Evolutionary conservation across 1,140 invertebrate species (phyloP).

Genomic region (Bombus impatiens): DNA sequence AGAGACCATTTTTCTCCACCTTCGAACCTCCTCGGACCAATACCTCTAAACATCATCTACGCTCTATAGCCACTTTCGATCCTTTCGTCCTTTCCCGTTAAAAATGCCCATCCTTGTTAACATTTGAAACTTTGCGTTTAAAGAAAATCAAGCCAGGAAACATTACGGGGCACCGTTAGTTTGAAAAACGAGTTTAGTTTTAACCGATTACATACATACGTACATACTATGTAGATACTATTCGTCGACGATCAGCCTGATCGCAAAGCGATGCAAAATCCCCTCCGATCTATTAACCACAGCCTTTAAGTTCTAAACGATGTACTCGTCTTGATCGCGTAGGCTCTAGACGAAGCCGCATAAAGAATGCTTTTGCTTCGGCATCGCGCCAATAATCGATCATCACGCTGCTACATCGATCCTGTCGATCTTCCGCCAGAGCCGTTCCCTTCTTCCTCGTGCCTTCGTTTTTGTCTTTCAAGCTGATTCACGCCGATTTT

Average conservation of each 20-base stretch:
- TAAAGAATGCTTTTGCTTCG: slow-evolving; percentile 15
- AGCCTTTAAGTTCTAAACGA: slow-evolving; percentile 65
- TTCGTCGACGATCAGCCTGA: not conserved
- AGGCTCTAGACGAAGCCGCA: not conserved
- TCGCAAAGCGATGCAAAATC: slow-evolving; percentile 63
- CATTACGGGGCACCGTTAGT: too few species aligned
- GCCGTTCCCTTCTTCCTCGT: not conserved
- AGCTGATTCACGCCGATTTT: slow-evolving; percentile 28
- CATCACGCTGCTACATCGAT: slow-evolving; percentile 67
- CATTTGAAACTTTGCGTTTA: accelerated
- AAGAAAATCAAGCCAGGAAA: too few species aligned
- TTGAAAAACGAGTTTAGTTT: too few species aligned
- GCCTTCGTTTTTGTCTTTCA: slow-evolving; percentile 10
- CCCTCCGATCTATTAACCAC: slow-evolving; percentile 69
- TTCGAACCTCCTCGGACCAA: too few species aligned
- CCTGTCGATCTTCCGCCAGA: slow-evolving; percentile 18
- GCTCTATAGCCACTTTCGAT: too few species aligned
- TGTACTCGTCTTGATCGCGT: slow-evolving; percentile 59
- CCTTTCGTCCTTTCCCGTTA: too few species aligned
- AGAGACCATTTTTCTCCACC: too few species aligned
- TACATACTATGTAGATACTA: too few species aligned
- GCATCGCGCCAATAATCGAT: slow-evolving; percentile 58
- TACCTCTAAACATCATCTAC: too few species aligned
- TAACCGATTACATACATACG: too few species aligned
- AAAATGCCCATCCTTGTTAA: too few species aligned